phyloP scores from a whole-genome alignment of 2,113 vertebrate genomes.

The Erythrocercus mccallii region DNA sequence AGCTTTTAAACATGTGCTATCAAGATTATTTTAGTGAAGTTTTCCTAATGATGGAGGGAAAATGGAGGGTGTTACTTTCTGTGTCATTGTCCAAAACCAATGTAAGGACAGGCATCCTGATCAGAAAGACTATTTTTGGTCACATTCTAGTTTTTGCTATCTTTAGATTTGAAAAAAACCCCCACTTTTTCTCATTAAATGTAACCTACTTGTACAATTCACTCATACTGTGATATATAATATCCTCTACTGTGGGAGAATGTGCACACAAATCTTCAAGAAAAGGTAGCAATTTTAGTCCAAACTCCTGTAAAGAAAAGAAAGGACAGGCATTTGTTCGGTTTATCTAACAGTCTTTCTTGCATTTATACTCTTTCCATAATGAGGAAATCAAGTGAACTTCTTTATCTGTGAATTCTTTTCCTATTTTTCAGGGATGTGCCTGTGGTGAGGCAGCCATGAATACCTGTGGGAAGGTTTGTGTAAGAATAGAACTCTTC shows the following conservation, averaged over 20 bases:
- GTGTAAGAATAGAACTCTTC: neutral
- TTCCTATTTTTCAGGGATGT: neutral
- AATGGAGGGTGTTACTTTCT: neutral
- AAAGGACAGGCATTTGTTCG: neutral
- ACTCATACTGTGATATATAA: slow-evolving; percentile 29
- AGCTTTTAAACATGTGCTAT: neutral
- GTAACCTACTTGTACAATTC: slow-evolving; percentile 45
- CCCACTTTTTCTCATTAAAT: slow-evolving; percentile 35
- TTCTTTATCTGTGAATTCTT: neutral
- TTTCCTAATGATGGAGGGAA: slow-evolving; percentile 12
- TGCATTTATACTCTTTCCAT: neutral
- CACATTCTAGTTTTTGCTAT: slow-evolving; percentile 19
- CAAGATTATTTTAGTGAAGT: neutral
- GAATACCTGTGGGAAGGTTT: neutral
- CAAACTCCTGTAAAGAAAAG: neutral
- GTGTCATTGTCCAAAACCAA: slow-evolving; percentile 16
- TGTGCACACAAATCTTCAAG: neutral
- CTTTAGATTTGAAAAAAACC: slow-evolving; percentile 4
- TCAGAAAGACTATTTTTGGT: slow-evolving; percentile 45
- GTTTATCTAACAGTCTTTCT: neutral
- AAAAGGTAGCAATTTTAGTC: neutral
- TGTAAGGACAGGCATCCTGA: neutral
- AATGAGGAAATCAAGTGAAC: neutral
- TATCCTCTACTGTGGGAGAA: neutral
- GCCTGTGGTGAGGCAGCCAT: neutral